Base-by-base conservation (phyloP, 2,888 invertebrate species). In the Branchellion lobata region DNA sequence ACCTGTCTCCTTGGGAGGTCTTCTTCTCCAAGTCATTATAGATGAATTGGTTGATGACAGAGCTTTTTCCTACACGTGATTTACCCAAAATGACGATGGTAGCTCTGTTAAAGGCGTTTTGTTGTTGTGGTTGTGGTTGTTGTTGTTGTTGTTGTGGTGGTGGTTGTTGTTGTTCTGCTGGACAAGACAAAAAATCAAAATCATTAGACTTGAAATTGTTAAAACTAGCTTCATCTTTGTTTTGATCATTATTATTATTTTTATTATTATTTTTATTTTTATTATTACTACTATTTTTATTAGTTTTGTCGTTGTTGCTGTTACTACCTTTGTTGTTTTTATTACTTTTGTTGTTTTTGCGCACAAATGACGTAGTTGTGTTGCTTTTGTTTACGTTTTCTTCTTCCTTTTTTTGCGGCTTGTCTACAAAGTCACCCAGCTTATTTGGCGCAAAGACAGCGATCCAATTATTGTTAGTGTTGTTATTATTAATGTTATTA, bases 401-500 rank as follows among this genome's bases (percentile, higher is more conserved):
- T 47, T 14, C 18, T 65, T 24, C n/a, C 11, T 24, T 29, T 29
- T 24, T 65, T 29, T 65, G 11, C n/a, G n/a, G n/a, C n/a, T n/a
- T n/a, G n/a, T n/a, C n/a, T n/a, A n/a, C n/a, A n/a, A n/a, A n/a
- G n/a, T n/a, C n/a, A n/a, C n/a, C n/a, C n/a, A n/a, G n/a, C n/a
- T n/a, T n/a, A n/a, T n/a, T n/a, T n/a, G n/a, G n/a, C n/a, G n/a
- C n/a, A n/a, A n/a, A n/a, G n/a, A n/a, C n/a, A n/a, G n/a, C n/a
- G n/a, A n/a, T n/a, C n/a, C 24, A 8, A 65, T 65, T 65, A n/a
- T 65, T n/a, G 65, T 65, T 65, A 8, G 5, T 65, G 11, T 65
- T 65, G 24, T 65, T 65, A 65, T n/a, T 65, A 24, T 65, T 65
- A 29, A 65, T 65, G 24, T 14, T 65, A n/a, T 65, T 65, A 24